Percentiles rank a stretch among this genome's conserved stretches.
Evolutionary conservation across 2,113 vertebrate genomes (phyloP).

Genomic region (Labeo catla): DNA sequence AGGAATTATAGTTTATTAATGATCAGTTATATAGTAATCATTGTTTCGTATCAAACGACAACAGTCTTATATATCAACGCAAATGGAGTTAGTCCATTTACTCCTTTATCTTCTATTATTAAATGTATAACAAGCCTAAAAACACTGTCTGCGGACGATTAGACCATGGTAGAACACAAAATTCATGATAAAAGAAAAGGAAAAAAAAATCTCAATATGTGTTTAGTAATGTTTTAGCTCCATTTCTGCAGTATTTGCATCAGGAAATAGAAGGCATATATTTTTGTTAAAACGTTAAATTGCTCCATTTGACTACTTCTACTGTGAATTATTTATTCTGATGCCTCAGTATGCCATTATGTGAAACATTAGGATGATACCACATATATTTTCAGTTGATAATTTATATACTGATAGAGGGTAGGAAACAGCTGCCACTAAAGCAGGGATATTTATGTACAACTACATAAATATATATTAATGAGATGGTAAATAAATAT

Average conservation of each 20-base stretch:
- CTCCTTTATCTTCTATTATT: neutral
- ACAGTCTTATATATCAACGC: neutral
- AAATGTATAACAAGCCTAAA: neutral
- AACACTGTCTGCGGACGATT: neutral
- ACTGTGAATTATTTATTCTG: constrained; percentile 33
- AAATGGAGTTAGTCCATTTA: neutral
- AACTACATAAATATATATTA: neutral
- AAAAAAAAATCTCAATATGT: neutral
- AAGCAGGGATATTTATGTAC: constrained; percentile 3
- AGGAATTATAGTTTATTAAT: constrained; percentile 38
- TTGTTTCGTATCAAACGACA: constrained; percentile 28
- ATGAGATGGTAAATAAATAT: neutral
- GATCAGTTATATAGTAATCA: constrained; percentile 6
- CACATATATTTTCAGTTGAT: neutral
- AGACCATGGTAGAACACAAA: neutral
- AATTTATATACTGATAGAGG: neutral
- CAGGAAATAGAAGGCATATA: constrained; percentile 34
- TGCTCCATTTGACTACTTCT: constrained; percentile 8
- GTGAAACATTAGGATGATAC: constrained; percentile 11
- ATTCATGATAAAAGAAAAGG: neutral
- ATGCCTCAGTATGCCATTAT: constrained; percentile 3
- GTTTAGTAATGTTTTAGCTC: neutral
- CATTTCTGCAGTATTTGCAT: constrained; percentile 33
- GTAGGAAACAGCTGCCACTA: neutral
- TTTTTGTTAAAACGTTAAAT: constrained; percentile 15